Evolutionary conservation across 2,113 vertebrate genomes (phyloP).

Genomic region (Rhinichthys klamathensis): DNA sequence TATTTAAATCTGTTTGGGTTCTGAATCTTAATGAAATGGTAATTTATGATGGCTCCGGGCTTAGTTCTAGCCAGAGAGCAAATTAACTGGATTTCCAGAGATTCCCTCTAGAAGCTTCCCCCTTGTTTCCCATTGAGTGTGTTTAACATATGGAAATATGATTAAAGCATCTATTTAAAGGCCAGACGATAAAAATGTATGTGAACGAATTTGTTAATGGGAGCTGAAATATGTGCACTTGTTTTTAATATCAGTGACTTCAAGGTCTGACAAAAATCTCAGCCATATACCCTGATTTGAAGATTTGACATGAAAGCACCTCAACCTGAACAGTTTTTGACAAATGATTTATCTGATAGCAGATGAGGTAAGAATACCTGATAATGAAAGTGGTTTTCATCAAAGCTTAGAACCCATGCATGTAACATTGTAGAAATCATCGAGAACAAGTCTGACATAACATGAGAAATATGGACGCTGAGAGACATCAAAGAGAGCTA

Average conservation of each 20-base stretch:
- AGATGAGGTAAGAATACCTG: constrained; percentile 6
- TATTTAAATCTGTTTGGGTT: constrained; percentile 71
- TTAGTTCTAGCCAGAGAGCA: constrained; percentile 69
- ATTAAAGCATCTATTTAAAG: constrained; percentile 62
- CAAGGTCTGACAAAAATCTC: constrained; percentile 1
- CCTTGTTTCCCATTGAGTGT: constrained; percentile 50
- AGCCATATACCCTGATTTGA: neutral
- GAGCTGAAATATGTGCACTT: constrained; percentile 12
- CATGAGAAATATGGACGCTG: neutral
- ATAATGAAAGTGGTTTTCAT: neutral
- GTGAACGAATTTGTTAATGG: constrained; percentile 34
- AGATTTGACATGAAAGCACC: neutral
- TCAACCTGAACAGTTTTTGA: constrained; percentile 1
- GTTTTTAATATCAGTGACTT: constrained; percentile 19
- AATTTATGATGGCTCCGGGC: constrained; percentile 67
- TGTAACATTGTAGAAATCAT: neutral
- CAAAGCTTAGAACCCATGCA: neutral
- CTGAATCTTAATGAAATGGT: constrained; percentile 70
- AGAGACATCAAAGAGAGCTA: constrained; percentile 1
- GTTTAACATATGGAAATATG: constrained; percentile 62
- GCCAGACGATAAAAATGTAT: constrained; percentile 38
- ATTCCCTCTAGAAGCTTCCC: constrained; percentile 63
- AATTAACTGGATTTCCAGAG: constrained; percentile 66
- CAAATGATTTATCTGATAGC: constrained; percentile 9
- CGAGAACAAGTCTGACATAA: neutral